Evolutionary conservation across 2,888 invertebrate species (phyloP).

Genomic region (Palloptera scutellata): DNA sequence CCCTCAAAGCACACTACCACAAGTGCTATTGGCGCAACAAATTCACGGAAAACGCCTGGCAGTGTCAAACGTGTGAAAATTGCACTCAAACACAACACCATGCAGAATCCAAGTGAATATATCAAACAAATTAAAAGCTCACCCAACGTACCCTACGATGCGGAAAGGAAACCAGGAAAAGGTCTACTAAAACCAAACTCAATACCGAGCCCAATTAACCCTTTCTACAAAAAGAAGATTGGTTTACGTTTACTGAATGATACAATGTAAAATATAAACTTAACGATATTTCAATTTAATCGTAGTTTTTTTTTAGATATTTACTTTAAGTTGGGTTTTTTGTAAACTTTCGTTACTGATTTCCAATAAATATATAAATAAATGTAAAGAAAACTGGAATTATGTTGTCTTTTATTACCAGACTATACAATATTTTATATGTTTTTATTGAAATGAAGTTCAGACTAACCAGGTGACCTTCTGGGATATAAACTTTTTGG

Average conservation of each 20-base stretch:
- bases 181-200: slow-evolving; percentile 77
- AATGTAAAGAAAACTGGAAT: too few species aligned
- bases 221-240: slow-evolving; percentile 73
- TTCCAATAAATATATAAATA: too few species aligned
- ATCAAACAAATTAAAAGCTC: slow-evolving; percentile 74
- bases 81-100: slow-evolving; percentile 73
- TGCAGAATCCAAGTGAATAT: slow-evolving; percentile 79
- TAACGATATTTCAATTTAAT: neutral
- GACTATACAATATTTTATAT: too few species aligned
- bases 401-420: too few species aligned
- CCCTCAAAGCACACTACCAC: slow-evolving; percentile 36
- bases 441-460: too few species aligned
- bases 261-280: slow-evolving; percentile 46
- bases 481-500: too few species aligned
- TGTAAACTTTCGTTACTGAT: too few species aligned
- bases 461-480: too few species aligned
- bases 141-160: slow-evolving; percentile 79
- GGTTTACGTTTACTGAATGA: slow-evolving; percentile 49
- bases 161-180: slow-evolving; percentile 72
- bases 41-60: slow-evolving; percentile 34
- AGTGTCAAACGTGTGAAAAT: slow-evolving; percentile 76
- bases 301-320: slow-evolving; percentile 6
- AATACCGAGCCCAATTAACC: slow-evolving; percentile 77
- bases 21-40: slow-evolving; percentile 20
- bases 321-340: slow-evolving; percentile 7